These are phyloP conservation scores for Myanophis thanlyinensis DNA, from an alignment of 2,113 vertebrate species.

Conservation along the genomic window DNA sequence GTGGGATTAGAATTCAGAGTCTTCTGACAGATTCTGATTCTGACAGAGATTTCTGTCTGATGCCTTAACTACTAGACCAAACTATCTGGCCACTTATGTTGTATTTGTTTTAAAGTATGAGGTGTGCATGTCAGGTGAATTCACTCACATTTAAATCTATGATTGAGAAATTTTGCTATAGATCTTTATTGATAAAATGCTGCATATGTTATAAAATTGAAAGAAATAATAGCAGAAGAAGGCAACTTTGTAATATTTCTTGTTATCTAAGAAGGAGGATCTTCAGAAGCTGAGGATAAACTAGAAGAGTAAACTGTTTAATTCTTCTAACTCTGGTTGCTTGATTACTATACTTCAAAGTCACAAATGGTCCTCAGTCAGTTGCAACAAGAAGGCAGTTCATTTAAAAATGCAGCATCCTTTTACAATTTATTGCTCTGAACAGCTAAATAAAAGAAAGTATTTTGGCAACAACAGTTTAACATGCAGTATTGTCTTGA, in stretches of 20 bases:
- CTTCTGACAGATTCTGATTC: too few species aligned
- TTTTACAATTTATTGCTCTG: background rate
- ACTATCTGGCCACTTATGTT: background rate
- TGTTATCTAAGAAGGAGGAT: background rate
- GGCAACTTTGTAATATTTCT: background rate
- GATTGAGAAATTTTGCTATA: background rate
- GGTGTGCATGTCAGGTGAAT: background rate
- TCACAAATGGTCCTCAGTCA: background rate
- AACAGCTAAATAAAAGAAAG: background rate
- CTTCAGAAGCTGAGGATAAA: background rate
- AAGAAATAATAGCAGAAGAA: background rate
- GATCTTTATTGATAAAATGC: background rate
- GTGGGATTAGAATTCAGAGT: too few species aligned
- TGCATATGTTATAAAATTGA: background rate
- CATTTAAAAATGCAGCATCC: background rate
- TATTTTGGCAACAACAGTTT: background rate
- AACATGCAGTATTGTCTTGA: too few species aligned
- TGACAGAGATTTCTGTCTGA: too few species aligned
- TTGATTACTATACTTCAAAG: background rate
- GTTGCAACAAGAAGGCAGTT: background rate
- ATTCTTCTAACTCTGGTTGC: background rate
- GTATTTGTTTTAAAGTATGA: background rate
- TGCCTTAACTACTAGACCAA: too few species aligned
- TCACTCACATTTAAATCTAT: background rate
- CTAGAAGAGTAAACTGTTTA: background rate